These are phyloP conservation scores for Caenorhabditis macrosperma DNA, from an alignment of 2,888 invertebrate genomes.

Conservation along the genomic window DNA sequence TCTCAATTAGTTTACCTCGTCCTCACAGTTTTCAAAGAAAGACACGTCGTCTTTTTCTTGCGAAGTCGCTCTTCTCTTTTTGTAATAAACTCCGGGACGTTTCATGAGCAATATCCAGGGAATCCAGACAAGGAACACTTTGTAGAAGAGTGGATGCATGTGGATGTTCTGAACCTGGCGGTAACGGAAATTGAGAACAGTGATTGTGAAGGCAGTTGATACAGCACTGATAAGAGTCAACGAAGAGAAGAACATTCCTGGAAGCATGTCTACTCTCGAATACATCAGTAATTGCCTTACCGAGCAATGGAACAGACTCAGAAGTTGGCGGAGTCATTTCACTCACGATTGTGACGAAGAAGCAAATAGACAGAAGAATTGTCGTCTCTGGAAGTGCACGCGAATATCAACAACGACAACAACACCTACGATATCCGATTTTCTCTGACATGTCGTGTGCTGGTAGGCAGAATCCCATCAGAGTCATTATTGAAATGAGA, in stretches of 20 bases:
- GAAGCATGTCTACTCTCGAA: background rate
- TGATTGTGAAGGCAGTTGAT: slow-evolving; percentile 75
- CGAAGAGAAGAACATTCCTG: slow-evolving; percentile 75
- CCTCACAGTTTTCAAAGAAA: slow-evolving; percentile 62
- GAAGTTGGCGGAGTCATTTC: slow-evolving; percentile 98
- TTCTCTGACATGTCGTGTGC: slow-evolving; percentile 77
- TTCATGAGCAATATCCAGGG: slow-evolving; percentile 76
- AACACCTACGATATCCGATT: slow-evolving; percentile 72
- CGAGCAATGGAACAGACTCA: slow-evolving; percentile 81
- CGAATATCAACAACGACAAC: background rate
- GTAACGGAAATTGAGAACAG: slow-evolving; percentile 73
- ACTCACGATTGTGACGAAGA: slow-evolving; percentile 96
- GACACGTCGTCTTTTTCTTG: slow-evolving; percentile 59
- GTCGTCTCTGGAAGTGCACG: slow-evolving; percentile 66
- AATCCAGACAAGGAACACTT: slow-evolving; percentile 73
- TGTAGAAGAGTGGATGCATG: slow-evolving; percentile 70
- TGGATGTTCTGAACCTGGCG: slow-evolving; percentile 71
- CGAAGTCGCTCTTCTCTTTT: slow-evolving; percentile 53
- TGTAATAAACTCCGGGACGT: slow-evolving; percentile 66
- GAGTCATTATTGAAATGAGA: slow-evolving; percentile 78
- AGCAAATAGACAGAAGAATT: slow-evolving; percentile 89
- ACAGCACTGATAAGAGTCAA: slow-evolving; percentile 72
- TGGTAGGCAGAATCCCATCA: slow-evolving; percentile 75
- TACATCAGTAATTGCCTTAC: slow-evolving; percentile 43
- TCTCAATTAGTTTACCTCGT: slow-evolving; percentile 27